phyloP scores from a whole-genome alignment of 2,797 vertebrate species.

The Xerus rutilus region DNA sequence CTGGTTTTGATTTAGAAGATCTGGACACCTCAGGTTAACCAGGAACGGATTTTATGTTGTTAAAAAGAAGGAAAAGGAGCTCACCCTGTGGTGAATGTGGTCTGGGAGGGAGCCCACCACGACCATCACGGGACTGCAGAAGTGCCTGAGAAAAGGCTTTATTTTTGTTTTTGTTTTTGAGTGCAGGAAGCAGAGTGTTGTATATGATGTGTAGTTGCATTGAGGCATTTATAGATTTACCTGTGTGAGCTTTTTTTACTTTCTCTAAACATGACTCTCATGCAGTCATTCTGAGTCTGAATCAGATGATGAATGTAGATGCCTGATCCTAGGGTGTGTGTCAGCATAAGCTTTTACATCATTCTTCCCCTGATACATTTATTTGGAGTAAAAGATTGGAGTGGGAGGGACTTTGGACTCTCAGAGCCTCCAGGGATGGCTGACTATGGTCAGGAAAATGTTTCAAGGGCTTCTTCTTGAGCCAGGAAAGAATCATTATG shows the following conservation, averaged over 20 bases:
- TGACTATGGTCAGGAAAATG: neutral
- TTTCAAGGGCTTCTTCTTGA: neutral
- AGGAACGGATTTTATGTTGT: neutral
- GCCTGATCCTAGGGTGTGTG: accelerated
- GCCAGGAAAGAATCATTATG: neutral
- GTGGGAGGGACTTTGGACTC: neutral
- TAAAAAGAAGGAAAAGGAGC: neutral
- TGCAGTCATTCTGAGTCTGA: neutral
- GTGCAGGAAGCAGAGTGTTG: neutral
- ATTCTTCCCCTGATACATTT: neutral
- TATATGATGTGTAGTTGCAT: accelerated
- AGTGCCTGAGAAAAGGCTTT: neutral
- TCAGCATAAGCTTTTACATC: neutral
- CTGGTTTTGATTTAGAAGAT: neutral
- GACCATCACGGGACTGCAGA: neutral
- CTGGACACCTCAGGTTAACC: neutral
- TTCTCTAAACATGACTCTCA: too few species aligned
- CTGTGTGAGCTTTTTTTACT: neutral
- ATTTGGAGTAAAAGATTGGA: neutral
- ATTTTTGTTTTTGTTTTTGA: neutral
- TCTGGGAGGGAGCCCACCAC: neutral
- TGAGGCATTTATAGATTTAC: accelerated
- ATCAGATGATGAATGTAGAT: too few species aligned
- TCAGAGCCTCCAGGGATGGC: neutral
- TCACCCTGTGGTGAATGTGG: neutral